Evolutionary conservation across 2,888 invertebrate genomes (phyloP), one percentile per base, ranked within the genome.

Genomic region (Glyphotaelius pellucidus): DNA sequence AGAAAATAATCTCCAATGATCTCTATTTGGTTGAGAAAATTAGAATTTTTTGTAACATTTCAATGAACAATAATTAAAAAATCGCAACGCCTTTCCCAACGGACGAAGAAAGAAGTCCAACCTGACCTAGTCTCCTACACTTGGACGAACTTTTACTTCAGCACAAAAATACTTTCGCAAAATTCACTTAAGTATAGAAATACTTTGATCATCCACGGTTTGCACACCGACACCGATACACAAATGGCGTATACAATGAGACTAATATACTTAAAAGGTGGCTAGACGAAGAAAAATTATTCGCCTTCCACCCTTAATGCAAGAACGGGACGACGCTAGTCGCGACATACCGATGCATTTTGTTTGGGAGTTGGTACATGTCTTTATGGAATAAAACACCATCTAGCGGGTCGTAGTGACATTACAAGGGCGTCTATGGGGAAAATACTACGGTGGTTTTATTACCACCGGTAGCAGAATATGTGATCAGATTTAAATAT

Each of bases 341-440:
- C 91, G 90, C 81, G 81, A 90, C 90, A 47, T 90, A 67, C 81
- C 90, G 90, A 42, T 90, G 90, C 89, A 89, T 80, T 89, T 89
- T 89, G 80, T 31, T 35, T 47, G 89, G 30, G 35, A 47, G 80
- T 81, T 30, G 32, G n/a, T 90, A 80, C 42, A 32, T 32, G 88
- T 89, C 88, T 89, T 87, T 89, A 89, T 80, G 79, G 35, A 79
- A 89, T 89, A 89, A 89, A 89, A 32, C 79, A 79, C 88, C 88
- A 89, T 89, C 88, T 89, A 79, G 90, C 42, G 81, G 19, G 47
- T 38, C 9, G 15, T n/a, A 30, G 47, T 25, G 81, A 47, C 80
- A 30, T 81, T 90, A 47, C 35, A 90, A n/a, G 81, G 35, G 83
- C 83, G 81, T 90, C 90, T 42, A 47, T 80, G 67, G 25, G 88